phyloP scores from a whole-genome alignment of 2,797 vertebrate genomes.

The Alectoris magna region DNA sequence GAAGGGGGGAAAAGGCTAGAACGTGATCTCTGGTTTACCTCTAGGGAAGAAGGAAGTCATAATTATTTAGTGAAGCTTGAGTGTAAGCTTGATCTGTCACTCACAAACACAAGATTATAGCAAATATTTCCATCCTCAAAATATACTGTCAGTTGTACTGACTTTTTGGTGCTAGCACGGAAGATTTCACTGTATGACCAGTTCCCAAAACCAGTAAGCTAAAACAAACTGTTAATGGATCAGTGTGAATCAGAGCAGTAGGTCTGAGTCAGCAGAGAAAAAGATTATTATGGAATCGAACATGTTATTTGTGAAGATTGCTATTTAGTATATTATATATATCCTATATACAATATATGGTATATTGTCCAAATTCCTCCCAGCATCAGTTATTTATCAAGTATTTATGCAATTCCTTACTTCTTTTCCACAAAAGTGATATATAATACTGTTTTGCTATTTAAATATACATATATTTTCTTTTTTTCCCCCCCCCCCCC shows the following conservation, averaged over 20 bases:
- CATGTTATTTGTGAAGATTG: background rate
- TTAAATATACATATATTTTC: background rate
- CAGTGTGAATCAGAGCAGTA: background rate
- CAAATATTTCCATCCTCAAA: constrained; percentile 28
- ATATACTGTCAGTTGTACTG: background rate
- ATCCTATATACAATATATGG: background rate
- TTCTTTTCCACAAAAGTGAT: background rate
- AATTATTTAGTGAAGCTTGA: background rate
- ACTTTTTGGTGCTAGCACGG: background rate
- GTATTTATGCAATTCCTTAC: background rate
- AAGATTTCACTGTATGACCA: background rate
- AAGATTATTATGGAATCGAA: background rate
- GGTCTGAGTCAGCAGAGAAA: background rate
- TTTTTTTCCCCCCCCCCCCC: no score
- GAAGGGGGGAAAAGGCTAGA: background rate
- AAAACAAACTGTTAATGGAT: background rate
- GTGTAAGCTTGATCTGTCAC: background rate
- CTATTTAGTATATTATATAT: background rate
- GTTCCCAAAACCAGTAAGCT: background rate
- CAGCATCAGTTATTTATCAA: background rate
- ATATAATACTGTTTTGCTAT: background rate
- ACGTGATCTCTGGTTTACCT: background rate
- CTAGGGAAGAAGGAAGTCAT: background rate
- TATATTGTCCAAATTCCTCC: background rate
- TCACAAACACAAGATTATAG: background rate